These are phyloP conservation scores for Rousettus leschenaultii DNA, from an alignment of 2,113 vertebrate species.

Conservation along the genomic window DNA sequence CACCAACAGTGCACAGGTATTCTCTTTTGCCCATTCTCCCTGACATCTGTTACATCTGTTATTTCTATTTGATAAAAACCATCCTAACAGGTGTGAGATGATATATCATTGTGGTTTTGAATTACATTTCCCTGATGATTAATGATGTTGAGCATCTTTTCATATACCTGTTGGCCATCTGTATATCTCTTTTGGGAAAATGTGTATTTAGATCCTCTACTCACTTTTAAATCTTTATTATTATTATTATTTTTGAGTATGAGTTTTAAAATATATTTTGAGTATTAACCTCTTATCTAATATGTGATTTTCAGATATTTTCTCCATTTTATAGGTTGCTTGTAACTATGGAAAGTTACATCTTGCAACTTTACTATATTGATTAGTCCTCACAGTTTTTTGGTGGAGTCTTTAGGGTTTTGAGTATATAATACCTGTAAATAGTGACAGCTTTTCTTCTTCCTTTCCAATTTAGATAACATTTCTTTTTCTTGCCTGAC, in stretches of 20 bases:
- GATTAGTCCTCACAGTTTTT: background rate
- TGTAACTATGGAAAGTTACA: background rate
- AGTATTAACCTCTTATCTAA: background rate
- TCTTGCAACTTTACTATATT: background rate
- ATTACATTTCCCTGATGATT: background rate
- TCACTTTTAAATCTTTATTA: background rate
- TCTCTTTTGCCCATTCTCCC: background rate
- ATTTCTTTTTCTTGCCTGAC: background rate
- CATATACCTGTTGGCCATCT: background rate
- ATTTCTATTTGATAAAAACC: background rate
- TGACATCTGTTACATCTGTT: background rate
- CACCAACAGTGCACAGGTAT: background rate
- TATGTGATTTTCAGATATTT: background rate
- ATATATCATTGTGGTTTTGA: background rate
- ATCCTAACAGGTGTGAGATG: background rate
- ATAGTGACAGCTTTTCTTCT: background rate
- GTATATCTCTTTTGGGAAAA: background rate
- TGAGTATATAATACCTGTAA: background rate
- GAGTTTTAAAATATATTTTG: background rate
- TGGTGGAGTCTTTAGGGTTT: background rate
- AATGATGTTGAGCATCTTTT: background rate
- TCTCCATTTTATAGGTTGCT: background rate
- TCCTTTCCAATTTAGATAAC: background rate
- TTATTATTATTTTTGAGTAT: background rate
- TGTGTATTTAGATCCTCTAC: background rate